phyloP scores from a whole-genome alignment of 2,113 vertebrate species.

The Oceanodroma tethys region DNA sequence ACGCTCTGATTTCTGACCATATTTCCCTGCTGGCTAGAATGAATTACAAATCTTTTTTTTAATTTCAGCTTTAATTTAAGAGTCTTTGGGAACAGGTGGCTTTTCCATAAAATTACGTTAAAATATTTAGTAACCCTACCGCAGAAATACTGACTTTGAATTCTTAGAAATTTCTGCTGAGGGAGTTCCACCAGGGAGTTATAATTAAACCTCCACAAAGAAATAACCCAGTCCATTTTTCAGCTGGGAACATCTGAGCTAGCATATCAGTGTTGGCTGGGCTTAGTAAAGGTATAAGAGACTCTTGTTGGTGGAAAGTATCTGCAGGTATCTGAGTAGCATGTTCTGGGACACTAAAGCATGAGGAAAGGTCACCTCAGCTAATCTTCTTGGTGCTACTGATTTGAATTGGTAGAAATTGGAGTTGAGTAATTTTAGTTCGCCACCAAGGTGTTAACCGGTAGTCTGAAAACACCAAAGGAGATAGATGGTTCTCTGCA shows the following conservation, averaged over 20 bases:
- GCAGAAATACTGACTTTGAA: neutral
- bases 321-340: neutral
- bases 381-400: neutral
- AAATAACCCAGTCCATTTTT: neutral
- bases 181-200: neutral
- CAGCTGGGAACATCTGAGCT: neutral
- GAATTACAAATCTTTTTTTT: neutral
- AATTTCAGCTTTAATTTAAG: neutral
- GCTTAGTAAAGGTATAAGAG: neutral
- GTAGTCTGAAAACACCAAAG: neutral
- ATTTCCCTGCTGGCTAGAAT: neutral
- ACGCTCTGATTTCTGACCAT: neutral
- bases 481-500: neutral
- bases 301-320: neutral
- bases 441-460: neutral
- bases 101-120: neutral
- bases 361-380: neutral
- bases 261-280: neutral
- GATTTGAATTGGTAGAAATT: neutral
- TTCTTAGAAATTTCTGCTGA: neutral
- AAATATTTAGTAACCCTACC: neutral
- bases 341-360: neutral
- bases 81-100: neutral
- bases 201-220: neutral
- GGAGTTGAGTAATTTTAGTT: neutral